Evolutionary conservation across 1,140 invertebrate species (phyloP), one percentile per base, ranked within the genome.

Genomic region (Diachasmimorpha longicaudata): DNA sequence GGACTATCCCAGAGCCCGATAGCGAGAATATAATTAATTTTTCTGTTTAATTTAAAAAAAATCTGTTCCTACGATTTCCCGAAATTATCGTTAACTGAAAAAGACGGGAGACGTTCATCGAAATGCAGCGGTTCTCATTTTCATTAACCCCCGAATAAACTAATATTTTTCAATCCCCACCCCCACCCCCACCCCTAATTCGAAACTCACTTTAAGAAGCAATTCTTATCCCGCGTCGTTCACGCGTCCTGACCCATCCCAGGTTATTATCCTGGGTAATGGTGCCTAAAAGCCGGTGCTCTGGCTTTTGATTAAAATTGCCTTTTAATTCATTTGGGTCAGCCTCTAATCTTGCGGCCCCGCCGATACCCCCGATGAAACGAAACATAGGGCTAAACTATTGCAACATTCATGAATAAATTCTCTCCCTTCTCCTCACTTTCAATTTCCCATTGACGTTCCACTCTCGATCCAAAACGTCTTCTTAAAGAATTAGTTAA

Each of bases 261-360:
- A 63, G 58, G 58, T 63, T 63, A 78, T 78, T 78, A 78, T 76
- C 72, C 42, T 55, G 23, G 63, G 74, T 78, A 78, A 78, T 78
- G 74, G 77, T 72, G 77, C 74, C 77, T 78, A 76, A 78, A 78
- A 78, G 74, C 75, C 77, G 72, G 72, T 74, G 72, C 66, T 42
- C 66, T 46, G 21, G 58, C 73, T 73, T 72, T 78, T 78, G 76
- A 79, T 79, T 77, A 79, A 80, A 76, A 78, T 77, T 77, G 76
- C 81, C 77, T 78, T 78, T 78, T 76, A 78, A 78, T 78, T 78
- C 77, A 78, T 78, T 78, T 78, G 77, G 74, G 74, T 68, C 74
- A 63, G 58, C 58, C 74, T 74, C 75, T 66, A 76, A 78, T 76
- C 75, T 74, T 78, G 58, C 77, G 77, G 70, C 70, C 70, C 31